These are phyloP conservation scores for Zeuzera pyrina DNA, from an alignment of 2,888 invertebrate genomes.

Conservation along the genomic window DNA sequence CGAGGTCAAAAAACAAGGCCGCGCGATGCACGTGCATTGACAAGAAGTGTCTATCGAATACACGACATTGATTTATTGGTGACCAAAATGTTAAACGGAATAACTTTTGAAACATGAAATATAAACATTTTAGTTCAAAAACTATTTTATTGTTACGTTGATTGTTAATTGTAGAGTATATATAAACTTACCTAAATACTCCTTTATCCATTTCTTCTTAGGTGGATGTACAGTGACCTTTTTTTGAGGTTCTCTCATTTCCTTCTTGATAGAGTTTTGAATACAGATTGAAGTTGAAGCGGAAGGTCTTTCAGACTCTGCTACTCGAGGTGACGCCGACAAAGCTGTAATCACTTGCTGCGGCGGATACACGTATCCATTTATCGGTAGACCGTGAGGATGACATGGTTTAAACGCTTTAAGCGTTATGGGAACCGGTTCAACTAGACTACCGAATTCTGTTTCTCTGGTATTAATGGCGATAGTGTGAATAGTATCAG, in stretches of 20 bases:
- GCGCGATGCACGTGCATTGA: conserved; percentile 25
- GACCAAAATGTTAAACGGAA: neutral
- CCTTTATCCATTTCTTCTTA: conserved; percentile 83
- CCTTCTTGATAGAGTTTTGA: conserved; percentile 32
- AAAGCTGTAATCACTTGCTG: conserved; percentile 35
- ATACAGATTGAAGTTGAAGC: too few relatives aligned
- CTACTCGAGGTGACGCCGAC: conserved; percentile 27
- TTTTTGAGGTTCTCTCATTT: conserved; percentile 31
- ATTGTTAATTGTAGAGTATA: neutral
- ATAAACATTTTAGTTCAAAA: too few relatives aligned
- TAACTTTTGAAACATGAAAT: neutral
- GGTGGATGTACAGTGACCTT: conserved; percentile 69
- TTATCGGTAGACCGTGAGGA: conserved; percentile 29
- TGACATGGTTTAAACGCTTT: conserved; percentile 48
- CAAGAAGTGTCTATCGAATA: neutral
- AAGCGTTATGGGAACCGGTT: conserved; percentile 53
- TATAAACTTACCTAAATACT: conserved; percentile 73
- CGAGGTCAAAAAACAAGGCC: conserved; percentile 36
- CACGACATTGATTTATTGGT: neutral
- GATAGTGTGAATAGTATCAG: conserved; percentile 52
- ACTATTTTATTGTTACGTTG: too few relatives aligned
- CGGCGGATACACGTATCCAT: conserved; percentile 37
- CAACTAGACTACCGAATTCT: conserved; percentile 54
- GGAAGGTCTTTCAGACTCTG: conserved; percentile 30
- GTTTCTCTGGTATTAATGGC: conserved; percentile 58